Evolutionary conservation across 1,140 invertebrate species (phyloP), one percentile per base, ranked within the genome.

Genomic region (Lasioglossum baleicum): DNA sequence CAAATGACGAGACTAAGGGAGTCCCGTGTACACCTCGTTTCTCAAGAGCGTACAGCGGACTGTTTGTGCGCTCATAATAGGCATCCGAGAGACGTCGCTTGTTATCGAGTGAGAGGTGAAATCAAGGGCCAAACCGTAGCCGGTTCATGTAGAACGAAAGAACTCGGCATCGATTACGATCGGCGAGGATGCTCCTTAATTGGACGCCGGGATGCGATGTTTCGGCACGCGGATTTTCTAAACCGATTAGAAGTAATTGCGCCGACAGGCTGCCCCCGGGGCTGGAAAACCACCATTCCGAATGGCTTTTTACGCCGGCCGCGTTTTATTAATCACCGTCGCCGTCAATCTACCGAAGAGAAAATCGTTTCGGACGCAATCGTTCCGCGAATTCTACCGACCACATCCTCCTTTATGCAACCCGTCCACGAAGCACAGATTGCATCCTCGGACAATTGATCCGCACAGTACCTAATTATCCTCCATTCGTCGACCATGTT

Each of bases 201-300:
- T 48, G 77, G 77, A 70, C 72, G 68, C 51, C 74, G 63, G 51
- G 51, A 35, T 17, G 69, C 63, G 71, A 56, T 66, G 65, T 70
- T 72, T 58, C 35, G 65, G 56, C 61, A 74, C 63, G 83, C 68
- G 68, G 72, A 66, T 85, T 85, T 85, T 85, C 83, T 85, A 85
- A 85, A 85, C 67, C 84, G 84, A 84, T 86, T 86, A 84, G 75
- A 70, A 85, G 81, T 80, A 80, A 86, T 86, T 81, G 80, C 80
- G 70, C 48, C 53, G 61, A 64, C 83, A 67, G 63, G 17, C 1
- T 56, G 44, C 76, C 61, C 51, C 53, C 61, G 63, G 71, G 82
- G 40, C 61, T 76, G 72, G 72, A 85, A 85, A 85, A 74, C 51
- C 73, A 75, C 63, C 60, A 63, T 51, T 58, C 40, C 69, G 42